A percentile compares a stretch with the other conserved stretches of the same genome.
Conservation (phyloP, 2,888 invertebrate genomes). For the Dinocampus coccinellae region DNA sequence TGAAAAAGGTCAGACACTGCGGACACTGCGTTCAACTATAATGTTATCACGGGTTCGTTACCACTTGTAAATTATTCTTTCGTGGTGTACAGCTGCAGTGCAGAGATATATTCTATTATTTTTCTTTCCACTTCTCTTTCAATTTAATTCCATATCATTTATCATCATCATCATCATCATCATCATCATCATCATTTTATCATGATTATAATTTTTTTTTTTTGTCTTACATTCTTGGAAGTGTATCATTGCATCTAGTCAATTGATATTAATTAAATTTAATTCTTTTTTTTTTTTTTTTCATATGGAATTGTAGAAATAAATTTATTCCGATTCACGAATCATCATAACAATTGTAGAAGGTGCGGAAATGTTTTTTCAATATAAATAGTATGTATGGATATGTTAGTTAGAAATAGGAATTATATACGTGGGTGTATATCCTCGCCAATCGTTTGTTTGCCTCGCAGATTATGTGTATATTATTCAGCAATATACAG, state of each 20-base stretch:
- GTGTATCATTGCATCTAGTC: neutral
- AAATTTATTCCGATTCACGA: neutral
- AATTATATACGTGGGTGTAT: constrained; percentile 11
- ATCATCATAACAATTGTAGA: neutral
- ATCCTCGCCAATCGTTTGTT: neutral
- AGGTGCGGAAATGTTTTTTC: neutral
- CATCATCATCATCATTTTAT: neutral
- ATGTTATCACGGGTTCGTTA: constrained; percentile 8
- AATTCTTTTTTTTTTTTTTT: constrained; percentile 4
- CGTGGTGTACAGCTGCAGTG: constrained; percentile 4
- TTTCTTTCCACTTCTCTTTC: neutral
- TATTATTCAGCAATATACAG: neutral
- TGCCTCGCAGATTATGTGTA: neutral
- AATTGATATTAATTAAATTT: constrained; percentile 21
- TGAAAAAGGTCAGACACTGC: constrained; percentile 25
- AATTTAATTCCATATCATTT: neutral
- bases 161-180: neutral
- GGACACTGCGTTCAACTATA: constrained; percentile 11
- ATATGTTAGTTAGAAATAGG: neutral
- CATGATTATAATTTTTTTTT: neutral
- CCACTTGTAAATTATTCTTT: constrained; percentile 2
- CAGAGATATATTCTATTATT: constrained; percentile 7
- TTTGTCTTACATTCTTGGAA: constrained; percentile 7
- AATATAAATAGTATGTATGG: constrained; percentile 1
- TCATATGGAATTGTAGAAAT: neutral